Conservation (phyloP, 2,888 invertebrate genomes). For the Agelastica alni region DNA sequence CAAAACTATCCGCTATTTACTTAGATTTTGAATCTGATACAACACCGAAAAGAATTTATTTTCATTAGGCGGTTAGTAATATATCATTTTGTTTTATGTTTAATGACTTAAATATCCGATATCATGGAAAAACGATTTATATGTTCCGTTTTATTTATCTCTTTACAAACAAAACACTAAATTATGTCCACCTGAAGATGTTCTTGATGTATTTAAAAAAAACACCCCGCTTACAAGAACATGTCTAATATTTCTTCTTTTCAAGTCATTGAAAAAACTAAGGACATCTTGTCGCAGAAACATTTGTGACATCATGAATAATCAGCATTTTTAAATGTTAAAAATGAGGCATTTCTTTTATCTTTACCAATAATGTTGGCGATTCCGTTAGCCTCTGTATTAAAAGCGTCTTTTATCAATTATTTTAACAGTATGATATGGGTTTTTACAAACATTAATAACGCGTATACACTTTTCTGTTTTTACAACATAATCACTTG, state of each 20-base stretch:
- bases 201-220: conserved; percentile 8
- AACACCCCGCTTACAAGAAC: background rate
- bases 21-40: conserved; percentile 25
- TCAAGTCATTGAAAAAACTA: no score
- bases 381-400: no score
- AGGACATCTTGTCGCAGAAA: no score
- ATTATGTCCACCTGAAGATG: conserved; percentile 6
- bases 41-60: conserved; percentile 26
- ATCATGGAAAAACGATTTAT: conserved; percentile 22
- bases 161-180: background rate
- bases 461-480: conserved; percentile 1
- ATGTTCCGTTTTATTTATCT: conserved; percentile 18
- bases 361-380: no score
- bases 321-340: no score
- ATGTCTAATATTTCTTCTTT: no score
- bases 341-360: no score
- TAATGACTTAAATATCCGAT: conserved; percentile 27
- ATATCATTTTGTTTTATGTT: conserved; percentile 29
- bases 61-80: conserved; percentile 21
- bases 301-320: no score
- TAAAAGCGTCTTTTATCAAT: no score
- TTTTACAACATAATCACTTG: conserved; percentile 9
- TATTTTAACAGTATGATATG: no score
- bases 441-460: background rate
- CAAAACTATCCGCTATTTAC: conserved; percentile 22